Evolutionary conservation across 2,797 vertebrate genomes (phyloP).

Genomic region (Luscinia megarhynchos): DNA sequence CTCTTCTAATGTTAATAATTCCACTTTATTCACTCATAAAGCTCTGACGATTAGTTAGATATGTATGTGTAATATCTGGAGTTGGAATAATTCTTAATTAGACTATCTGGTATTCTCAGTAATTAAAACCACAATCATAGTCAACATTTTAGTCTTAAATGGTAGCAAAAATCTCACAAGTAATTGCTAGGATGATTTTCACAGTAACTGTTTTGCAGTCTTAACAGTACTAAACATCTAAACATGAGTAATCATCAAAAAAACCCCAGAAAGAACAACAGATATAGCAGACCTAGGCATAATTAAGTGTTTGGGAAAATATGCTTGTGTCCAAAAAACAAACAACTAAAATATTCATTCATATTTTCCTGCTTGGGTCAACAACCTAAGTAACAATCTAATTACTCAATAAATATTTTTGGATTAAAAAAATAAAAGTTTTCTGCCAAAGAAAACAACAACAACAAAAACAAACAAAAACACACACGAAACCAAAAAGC

Average conservation of each 20-base stretch:
- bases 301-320: background rate
- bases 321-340: background rate
- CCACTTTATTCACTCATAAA: constrained; percentile 1
- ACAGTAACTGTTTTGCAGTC: background rate
- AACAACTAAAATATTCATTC: background rate
- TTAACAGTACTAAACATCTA: background rate
- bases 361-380: background rate
- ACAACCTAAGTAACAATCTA: background rate
- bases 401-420: background rate
- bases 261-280: background rate
- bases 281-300: background rate
- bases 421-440: background rate
- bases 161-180: background rate
- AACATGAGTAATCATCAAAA: background rate
- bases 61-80: background rate
- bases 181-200: background rate
- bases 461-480: background rate
- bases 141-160: background rate
- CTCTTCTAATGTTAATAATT: constrained; percentile 17
- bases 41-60: background rate
- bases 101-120: background rate
- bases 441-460: background rate
- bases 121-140: background rate
- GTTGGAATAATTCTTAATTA: constrained; percentile 30
- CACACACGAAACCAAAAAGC: too few relatives aligned